Base-by-base conservation (phyloP, 2,888 invertebrate species). In the Aspidiotus rigidus region DNA sequence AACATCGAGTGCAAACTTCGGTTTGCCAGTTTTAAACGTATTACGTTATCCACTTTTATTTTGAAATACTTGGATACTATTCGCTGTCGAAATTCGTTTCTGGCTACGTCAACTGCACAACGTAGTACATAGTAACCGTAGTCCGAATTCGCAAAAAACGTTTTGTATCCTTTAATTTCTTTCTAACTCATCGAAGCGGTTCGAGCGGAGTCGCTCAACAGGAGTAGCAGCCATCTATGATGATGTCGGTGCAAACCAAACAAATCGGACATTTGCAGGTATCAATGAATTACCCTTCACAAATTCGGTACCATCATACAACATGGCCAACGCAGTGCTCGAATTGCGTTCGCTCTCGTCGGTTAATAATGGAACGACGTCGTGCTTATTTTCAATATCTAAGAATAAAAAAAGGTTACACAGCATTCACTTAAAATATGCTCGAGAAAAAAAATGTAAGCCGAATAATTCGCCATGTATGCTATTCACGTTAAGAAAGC, bases 281-380 rank as follows among this genome's bases (percentile, higher is more conserved):
- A 49, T 49, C n/a, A 28, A 49, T 49, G 49, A 72, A 64, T 71
- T 79, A 81, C 89, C 88, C 75, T 85, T 86, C 2, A 86, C 83
- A 71, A 74, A 75, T 62, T 74, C 75, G 8, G 75, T 74, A 16
- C 73, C 88, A 76, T 55, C 64, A 53, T 90, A 87, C 2, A 90
- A 77, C 8, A 90, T 85, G 39, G 90, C 86, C 10, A 88, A 79
- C 0, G 89, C 88, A 16, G 89, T 83, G 0, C 84, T 80, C 63
- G 82, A 75, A 60, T 67, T 67, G 57, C 59, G 67, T n/a, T 79
- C 78, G 6, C 69, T 66, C 60, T 72, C 72, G 61, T 72, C 64
- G 57, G 63, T 64, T 42, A 69, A 63, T 70, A 71, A 67, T 53
- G 69, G 62, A 55, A 69, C 15, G n/a, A n/a, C 61, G 53, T 69